A percentile compares a stretch with the other conserved stretches of the same genome.
phyloP scores from a whole-genome alignment of 1,140 invertebrate species.

The Drosophila subpulchrella region DNA sequence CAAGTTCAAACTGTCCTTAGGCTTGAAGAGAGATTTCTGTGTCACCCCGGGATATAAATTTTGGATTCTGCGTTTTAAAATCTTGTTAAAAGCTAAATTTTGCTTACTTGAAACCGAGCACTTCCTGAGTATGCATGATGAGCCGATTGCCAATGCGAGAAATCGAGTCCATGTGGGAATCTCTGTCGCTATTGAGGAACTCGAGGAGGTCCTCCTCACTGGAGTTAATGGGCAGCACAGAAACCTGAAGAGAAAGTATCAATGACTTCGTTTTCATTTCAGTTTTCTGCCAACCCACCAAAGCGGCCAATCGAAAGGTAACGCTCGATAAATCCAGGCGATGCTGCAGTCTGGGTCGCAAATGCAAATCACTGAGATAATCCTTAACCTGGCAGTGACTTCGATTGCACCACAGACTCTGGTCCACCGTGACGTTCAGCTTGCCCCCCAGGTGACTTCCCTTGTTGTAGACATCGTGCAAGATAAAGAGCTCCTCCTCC shows the following conservation, averaged over 20 bases:
- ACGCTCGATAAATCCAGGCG: constrained; percentile 59
- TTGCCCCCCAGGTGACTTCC: constrained; percentile 70
- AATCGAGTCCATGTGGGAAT: constrained; percentile 51
- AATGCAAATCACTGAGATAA: constrained; percentile 63
- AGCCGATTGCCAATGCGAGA: constrained; percentile 63
- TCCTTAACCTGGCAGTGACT: constrained; percentile 36
- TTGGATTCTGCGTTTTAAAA: not conserved
- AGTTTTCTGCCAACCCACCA: constrained; percentile 45
- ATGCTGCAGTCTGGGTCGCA: constrained; percentile 53
- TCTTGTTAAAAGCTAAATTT: not conserved
- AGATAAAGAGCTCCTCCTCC: constrained; percentile 22
- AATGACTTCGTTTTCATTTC: not conserved
- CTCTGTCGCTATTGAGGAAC: constrained; percentile 49
- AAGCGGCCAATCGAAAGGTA: constrained; percentile 61
- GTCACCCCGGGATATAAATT: too few species aligned
- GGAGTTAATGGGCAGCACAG: constrained; percentile 35
- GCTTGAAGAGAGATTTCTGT: too few species aligned
- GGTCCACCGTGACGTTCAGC: constrained; percentile 74
- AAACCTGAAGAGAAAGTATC: constrained; percentile 34
- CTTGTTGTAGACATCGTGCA: constrained; percentile 78
- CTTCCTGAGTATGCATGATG: constrained; percentile 51
- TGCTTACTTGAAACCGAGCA: constrained; percentile 60
- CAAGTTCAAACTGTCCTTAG: too few species aligned
- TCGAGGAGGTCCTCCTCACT: constrained; percentile 29
- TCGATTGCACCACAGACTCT: constrained; percentile 53